Base-by-base conservation (phyloP, 2,888 invertebrate species). In the Drosophila engyochracea region DNA sequence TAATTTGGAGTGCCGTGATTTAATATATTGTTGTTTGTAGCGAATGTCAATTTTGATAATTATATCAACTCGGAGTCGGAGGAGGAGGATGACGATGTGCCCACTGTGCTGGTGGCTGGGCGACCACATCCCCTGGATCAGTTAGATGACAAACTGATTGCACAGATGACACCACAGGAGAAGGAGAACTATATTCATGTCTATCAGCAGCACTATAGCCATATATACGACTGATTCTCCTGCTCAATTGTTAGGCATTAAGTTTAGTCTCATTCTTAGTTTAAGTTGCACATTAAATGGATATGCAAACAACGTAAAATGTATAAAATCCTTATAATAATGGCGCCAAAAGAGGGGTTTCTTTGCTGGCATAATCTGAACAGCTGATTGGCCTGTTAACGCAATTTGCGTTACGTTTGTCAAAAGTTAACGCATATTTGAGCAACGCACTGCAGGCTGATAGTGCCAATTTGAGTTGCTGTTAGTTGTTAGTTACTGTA, bases 161-260 rank as follows among this genome's bases (percentile, higher is more conserved):
- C 96, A 0, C 96, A 96, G 93, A 99, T 99, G 99, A 96, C 97
- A 14, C 96, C 97, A 28, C 94, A 96, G 6, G 99, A 99, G 92
- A 98, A 98, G 94, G 98, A 98, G 92, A 96, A 97, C 47, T 99
- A 99, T 93, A 98, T 99, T 85, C 97, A 97, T 94, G 95, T 97
- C 52, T 98, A 98, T 92, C 98, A 98, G 93, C 98, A 99, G 93
- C 97, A 97, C 93, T 98, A 97, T 94, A 97, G 97, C 82, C 97
- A 97, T 93, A 97, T 97, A 95, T 97, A 96, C 91, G 97, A 97
- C 94, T 98, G 71, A 85, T 59, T 49, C 19, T 44, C 19, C 41
- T 35, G 37, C 35, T 44, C n/a, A 63, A 31, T 41, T 30, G 12
- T 67, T 74, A 74, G 30, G 31, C 51, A 33, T 66, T 79, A 76